Base-by-base conservation (phyloP, 1,140 invertebrate genomes). In the Trissolcus basalis region DNA sequence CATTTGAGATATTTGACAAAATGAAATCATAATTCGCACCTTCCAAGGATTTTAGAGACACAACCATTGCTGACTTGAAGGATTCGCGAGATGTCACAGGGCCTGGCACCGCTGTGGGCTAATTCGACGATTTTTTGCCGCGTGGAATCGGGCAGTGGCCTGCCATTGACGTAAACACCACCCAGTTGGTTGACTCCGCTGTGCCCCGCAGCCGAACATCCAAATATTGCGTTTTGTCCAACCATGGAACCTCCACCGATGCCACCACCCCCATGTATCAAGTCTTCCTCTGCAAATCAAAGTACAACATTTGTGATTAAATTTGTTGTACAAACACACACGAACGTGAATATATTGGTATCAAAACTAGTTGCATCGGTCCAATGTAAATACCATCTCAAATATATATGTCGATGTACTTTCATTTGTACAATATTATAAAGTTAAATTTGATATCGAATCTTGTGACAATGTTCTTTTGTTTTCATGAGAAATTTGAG, bases 141-240 rank as follows among this genome's bases (percentile, higher is more conserved):
- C 43, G 97, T 99, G 48, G 95, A 96, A 89, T 99, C 98, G 0
- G 98, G 98, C 82, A 99, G 90, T 6, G 98, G 98, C 67, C 98
- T 91, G 15, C 98, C 98, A 88, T 98, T 98, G 68, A 99, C 97
- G 90, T 98, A 99, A 54, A 98, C 97, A 41, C 98, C 98, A 60
- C 98, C 98, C 71, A 99, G 92, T 90, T 99, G 98, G 90, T 99
- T 99, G 83, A 99, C 96, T 65, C 97, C 97, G 87, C 95, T 97
- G 91, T 98, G 96, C 74, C 96, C 96, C 89, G 94, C 91, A 63
- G 93, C 92, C 32, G 93, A 93, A 85, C 93, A 94, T 58, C 93
- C 93, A 88, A 94, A 94, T 73, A 94, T 90, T 72, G 91, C 91
- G 79, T 92, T 90, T 80, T 90, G 90, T 56, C 89, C 88, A 76